Conservation (phyloP, 2,888 invertebrate genomes). For the Lasioglossum lativentre region DNA sequence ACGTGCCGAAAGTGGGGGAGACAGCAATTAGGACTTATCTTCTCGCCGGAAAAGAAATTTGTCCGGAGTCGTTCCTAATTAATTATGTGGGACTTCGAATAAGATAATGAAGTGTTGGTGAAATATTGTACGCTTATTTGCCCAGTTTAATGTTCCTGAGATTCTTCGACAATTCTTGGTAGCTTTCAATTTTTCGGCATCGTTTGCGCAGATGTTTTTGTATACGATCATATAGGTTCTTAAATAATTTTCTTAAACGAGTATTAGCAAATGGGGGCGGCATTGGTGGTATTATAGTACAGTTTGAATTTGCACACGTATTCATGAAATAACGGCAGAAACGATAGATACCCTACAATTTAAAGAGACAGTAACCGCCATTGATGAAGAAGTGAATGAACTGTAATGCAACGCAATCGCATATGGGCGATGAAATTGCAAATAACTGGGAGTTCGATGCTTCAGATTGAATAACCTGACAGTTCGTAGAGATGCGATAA, state of each 20-base stretch:
- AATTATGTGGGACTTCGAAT: no score
- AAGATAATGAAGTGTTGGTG: not conserved
- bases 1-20: not conserved
- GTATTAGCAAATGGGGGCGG: no score
- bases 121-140: not conserved
- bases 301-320: no score
- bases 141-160: not conserved
- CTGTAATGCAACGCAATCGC: not conserved
- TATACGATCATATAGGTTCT: no score
- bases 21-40: not conserved
- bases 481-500: not conserved
- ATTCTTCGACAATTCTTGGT: not conserved
- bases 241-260: no score
- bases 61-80: not conserved
- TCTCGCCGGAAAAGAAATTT: not conserved
- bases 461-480: not conserved
- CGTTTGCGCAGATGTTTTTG: not conserved
- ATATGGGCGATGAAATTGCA: not conserved
- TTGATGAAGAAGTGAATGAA: not conserved
- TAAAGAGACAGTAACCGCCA: no score
- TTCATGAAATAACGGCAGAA: no score
- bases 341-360: no score
- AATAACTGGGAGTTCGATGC: not conserved
- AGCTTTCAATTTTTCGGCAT: not conserved
- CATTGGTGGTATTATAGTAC: no score